phyloP scores from a whole-genome alignment of 2,888 invertebrate species.

The Steinernema hermaphroditum region DNA sequence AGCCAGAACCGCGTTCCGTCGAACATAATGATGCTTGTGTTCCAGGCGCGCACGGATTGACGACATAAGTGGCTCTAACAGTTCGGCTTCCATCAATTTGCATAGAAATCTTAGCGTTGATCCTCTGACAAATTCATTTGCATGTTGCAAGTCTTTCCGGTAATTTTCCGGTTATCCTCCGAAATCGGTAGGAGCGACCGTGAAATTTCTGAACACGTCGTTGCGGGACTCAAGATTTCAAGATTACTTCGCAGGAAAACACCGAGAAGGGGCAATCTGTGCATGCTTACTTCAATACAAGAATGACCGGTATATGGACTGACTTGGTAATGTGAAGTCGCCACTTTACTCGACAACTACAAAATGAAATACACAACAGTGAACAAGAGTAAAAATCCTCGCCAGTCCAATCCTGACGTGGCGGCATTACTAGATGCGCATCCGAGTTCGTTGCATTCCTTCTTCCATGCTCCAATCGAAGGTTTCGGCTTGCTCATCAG shows the following conservation, averaged over 20 bases:
- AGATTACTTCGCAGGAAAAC: too few relatives aligned
- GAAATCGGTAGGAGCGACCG: slow-evolving; percentile 57
- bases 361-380: too few relatives aligned
- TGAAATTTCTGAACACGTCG: background rate
- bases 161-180: slow-evolving; percentile 82
- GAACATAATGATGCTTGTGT: slow-evolving; percentile 94
- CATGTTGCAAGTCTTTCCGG: slow-evolving; percentile 97
- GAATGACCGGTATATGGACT: too few relatives aligned
- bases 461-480: background rate
- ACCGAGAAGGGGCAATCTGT: too few relatives aligned
- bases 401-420: too few relatives aligned
- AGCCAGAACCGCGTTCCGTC: slow-evolving; percentile 96
- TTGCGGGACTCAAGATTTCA: too few relatives aligned
- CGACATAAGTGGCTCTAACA: slow-evolving; percentile 96
- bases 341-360: too few relatives aligned
- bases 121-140: slow-evolving; percentile 98
- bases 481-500: background rate
- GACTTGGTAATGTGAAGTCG: too few relatives aligned
- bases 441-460: too few relatives aligned
- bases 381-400: too few relatives aligned
- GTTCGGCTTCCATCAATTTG: slow-evolving; percentile 95
- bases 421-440: too few relatives aligned
- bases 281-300: too few relatives aligned
- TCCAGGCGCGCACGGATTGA: slow-evolving; percentile 78
- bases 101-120: slow-evolving; percentile 86